Base-by-base conservation (phyloP, 2,797 vertebrate species). In the Nyctalus aviator region DNA sequence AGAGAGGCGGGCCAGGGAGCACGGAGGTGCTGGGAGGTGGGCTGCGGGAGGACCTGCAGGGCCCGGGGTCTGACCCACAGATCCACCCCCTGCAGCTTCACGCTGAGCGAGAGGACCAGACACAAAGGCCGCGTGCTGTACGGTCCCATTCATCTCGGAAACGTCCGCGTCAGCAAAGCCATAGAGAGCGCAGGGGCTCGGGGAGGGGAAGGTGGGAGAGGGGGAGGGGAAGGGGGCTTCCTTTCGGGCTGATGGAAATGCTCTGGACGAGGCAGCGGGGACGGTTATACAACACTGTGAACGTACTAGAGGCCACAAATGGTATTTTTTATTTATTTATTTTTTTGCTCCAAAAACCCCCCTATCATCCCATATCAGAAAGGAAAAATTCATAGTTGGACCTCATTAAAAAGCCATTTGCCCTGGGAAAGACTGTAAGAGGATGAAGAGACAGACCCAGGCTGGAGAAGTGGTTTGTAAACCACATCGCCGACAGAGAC, bases 61-160 rank as follows among this genome's bases (percentile, higher is more conserved):
- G 41, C 21, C 14, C 1, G 0, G 1, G 50, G 44, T 69, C 84
- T 14, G 37, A 35, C 66, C 23, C 8, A 83, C 27, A 62, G 11
- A 18, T 10, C 68, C 69, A 11, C 55, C 69, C 18, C 69, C 88
- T 37, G 69, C 83, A 73, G 48, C 30, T 20, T 66, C 76, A 14
- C 1, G 46, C 64, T 35, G 53, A 50, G 48, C 69, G 59, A 64
- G 75, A 73, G 91, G 79, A 41, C 88, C 94, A 93, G 81, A 69
- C 62, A 32, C 7, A 18, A 20, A 59, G 84, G 46, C 14, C 37
- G 32, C 44, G 10, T 2, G 10, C 10, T 7, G 14, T 11, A 18
- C 20, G 84, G 62, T 12, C 78, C 66, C 57, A 48, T 68, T 78
- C 37, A 57, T 71, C 86, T 41, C 2, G 15, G 55, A 82, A 75